phyloP scores from a whole-genome alignment of 2,797 vertebrate species.

The Etheostoma nigrum region DNA sequence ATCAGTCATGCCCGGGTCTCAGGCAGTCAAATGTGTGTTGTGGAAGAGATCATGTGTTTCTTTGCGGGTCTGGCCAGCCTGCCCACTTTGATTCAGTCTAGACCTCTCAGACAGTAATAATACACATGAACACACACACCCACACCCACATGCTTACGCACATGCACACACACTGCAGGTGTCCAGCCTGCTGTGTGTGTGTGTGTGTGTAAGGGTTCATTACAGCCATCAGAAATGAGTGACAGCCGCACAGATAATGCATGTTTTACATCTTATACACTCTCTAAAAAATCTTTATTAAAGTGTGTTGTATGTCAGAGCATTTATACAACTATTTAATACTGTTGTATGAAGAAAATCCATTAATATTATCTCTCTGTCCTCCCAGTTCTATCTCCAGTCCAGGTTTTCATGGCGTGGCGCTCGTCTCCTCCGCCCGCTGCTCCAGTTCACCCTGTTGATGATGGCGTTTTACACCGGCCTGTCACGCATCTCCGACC shows the following conservation, averaged over 20 bases:
- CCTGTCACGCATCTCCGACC: slow-evolving; percentile 95
- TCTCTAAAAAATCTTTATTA: not conserved
- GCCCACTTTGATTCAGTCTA: slow-evolving; percentile 62
- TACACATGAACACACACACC: slow-evolving; percentile 18
- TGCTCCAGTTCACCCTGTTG: slow-evolving; percentile 97
- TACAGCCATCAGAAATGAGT: not conserved
- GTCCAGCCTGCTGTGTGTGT: slow-evolving; percentile 21
- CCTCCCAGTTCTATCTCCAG: slow-evolving; percentile 95
- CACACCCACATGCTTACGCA: slow-evolving; percentile 20
- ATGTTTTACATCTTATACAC: slow-evolving; percentile 16
- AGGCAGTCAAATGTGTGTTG: slow-evolving; percentile 39
- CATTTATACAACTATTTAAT: not conserved
- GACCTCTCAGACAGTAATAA: slow-evolving; percentile 57
- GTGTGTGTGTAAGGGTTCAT: slow-evolving; percentile 29
- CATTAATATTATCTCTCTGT: slow-evolving; percentile 29
- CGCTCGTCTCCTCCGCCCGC: slow-evolving; percentile 94
- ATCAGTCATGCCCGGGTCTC: slow-evolving; percentile 67
- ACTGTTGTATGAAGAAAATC: not conserved
- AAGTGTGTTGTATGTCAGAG: not conserved
- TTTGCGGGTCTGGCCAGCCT: slow-evolving; percentile 39
- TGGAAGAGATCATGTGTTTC: slow-evolving; percentile 54
- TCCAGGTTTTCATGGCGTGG: slow-evolving; percentile 99
- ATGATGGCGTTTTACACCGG: slow-evolving; percentile 99
- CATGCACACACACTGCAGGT: slow-evolving; percentile 48
- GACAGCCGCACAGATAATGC: not conserved